phyloP scores from a whole-genome alignment of 2,797 vertebrate species.

The Tragopan temminckii region DNA sequence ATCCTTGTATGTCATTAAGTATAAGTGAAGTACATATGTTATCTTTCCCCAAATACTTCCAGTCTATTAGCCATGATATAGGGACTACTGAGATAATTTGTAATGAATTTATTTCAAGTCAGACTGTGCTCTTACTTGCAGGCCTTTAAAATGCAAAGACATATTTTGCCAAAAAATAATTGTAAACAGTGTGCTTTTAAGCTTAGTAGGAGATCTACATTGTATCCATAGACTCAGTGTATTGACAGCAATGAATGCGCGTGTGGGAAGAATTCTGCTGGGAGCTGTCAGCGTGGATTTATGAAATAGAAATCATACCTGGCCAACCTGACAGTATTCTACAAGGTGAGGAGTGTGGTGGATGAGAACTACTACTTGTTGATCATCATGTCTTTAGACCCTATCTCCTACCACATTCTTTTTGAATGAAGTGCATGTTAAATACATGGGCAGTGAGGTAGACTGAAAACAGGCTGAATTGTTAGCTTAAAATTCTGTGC shows the following conservation, averaged over 20 bases:
- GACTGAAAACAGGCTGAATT: background rate
- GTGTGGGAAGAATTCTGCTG: background rate
- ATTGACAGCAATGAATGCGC: background rate
- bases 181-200: background rate
- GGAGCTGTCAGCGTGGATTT: background rate
- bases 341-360: background rate
- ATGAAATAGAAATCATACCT: background rate
- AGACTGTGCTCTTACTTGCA: background rate
- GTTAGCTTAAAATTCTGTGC: background rate
- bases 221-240: background rate
- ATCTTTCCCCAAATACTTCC: background rate
- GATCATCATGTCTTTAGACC: background rate
- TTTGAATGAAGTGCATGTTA: too few species aligned
- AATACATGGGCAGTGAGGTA: background rate
- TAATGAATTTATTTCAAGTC: background rate
- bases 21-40: background rate
- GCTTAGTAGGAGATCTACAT: background rate
- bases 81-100: background rate
- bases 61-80: background rate
- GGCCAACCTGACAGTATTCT: background rate
- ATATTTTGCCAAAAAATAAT: background rate
- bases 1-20: background rate
- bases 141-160: background rate
- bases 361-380: background rate
- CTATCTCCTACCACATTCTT: background rate